Conservation (phyloP, 2,113 vertebrate genomes). For the Thermophis baileyi region DNA sequence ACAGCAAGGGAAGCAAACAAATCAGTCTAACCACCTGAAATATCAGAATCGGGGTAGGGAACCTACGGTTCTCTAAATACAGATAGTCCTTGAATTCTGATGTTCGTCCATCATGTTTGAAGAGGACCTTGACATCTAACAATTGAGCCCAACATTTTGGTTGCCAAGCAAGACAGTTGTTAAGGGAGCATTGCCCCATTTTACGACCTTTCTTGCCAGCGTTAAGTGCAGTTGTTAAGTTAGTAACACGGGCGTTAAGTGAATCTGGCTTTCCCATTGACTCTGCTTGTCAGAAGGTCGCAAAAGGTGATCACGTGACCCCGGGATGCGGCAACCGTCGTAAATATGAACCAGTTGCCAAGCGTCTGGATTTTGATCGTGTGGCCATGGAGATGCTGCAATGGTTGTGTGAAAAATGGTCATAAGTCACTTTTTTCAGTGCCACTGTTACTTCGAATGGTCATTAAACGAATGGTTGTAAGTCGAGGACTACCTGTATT, state of each 20-base stretch:
- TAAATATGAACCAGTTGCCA: neutral
- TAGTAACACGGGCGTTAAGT: neutral
- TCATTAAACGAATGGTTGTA: neutral
- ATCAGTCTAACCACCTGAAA: neutral
- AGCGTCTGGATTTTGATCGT: neutral
- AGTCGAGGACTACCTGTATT: neutral
- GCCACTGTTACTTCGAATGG: neutral
- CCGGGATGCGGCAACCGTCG: neutral
- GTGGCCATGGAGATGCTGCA: neutral
- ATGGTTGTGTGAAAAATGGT: neutral
- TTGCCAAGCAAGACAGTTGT: neutral
- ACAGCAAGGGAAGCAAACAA: neutral
- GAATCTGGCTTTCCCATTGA: neutral
- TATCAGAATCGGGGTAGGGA: neutral
- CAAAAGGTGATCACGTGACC: neutral
- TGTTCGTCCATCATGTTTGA: too few relatives aligned
- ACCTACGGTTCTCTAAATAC: neutral
- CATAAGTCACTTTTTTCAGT: neutral
- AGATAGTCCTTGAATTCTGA: neutral
- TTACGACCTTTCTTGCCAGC: neutral
- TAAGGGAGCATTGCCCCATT: neutral
- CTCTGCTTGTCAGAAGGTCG: neutral
- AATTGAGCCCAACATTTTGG: neutral
- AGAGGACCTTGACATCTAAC: too few relatives aligned
- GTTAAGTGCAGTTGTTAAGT: neutral